phyloP scores from a whole-genome alignment of 35 echinoderm and acorn worm genomes.

The Apostichopus californicus region DNA sequence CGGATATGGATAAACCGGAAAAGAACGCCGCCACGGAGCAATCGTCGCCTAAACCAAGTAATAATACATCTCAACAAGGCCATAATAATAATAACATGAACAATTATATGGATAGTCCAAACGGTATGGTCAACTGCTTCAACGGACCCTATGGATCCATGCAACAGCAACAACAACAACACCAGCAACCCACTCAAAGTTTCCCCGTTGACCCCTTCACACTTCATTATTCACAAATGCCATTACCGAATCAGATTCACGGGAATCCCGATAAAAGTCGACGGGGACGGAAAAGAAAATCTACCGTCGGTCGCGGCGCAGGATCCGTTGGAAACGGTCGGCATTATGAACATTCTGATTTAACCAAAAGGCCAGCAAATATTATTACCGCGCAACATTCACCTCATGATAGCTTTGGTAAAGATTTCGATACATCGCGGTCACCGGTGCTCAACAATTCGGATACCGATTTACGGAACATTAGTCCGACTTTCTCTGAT shows the following conservation, averaged over 20 bases:
- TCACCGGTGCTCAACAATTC: background rate
- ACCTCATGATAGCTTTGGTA: slow-evolving; percentile 2
- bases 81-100: background rate
- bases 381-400: background rate
- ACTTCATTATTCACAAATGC: slow-evolving; percentile 11
- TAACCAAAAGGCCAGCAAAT: background rate
- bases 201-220: slow-evolving; percentile 38
- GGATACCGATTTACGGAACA: slow-evolving; percentile 32
- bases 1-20: slow-evolving; percentile 87
- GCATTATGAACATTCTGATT: background rate
- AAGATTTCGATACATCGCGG: slow-evolving; percentile 11
- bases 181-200: background rate
- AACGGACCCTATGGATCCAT: background rate
- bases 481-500: slow-evolving; percentile 54
- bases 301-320: background rate
- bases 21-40: background rate
- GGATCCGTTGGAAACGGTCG: background rate
- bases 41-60: background rate
- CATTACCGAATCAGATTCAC: background rate
- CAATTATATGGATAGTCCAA: background rate
- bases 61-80: background rate
- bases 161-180: background rate
- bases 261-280: slow-evolving; percentile 16
- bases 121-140: slow-evolving; percentile 4
- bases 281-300: slow-evolving; percentile 31